A percentile compares a stretch with the other conserved stretches of the same genome.
Conservation (phyloP, 2,113 vertebrate genomes). For the Gallinago jamesoni region DNA sequence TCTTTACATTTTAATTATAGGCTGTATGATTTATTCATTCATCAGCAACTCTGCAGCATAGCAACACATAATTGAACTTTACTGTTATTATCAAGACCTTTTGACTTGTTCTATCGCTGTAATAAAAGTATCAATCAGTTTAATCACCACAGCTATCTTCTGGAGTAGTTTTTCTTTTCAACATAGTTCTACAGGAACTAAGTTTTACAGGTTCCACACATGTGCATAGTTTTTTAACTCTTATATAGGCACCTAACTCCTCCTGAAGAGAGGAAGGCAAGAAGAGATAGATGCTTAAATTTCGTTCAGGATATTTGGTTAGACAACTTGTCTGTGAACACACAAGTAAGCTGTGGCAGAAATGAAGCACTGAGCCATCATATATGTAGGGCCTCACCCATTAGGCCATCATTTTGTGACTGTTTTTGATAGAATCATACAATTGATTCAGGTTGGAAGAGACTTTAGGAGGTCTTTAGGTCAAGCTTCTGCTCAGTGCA, state of each 20-base stretch:
- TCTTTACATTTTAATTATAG: background rate
- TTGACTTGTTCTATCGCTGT: background rate
- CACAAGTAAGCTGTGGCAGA: background rate
- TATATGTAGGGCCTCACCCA: background rate
- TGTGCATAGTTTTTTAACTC: background rate
- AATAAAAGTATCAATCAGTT: background rate
- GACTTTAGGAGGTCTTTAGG: background rate
- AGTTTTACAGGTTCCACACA: background rate
- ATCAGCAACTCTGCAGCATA: background rate
- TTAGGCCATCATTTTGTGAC: background rate
- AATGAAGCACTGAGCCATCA: background rate
- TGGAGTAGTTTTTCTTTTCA: background rate
- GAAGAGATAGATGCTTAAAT: background rate
- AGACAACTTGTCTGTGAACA: background rate
- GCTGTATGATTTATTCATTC: background rate
- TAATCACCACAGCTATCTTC: background rate
- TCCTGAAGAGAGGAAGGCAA: background rate
- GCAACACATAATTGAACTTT: background rate
- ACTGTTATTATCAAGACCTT: background rate
- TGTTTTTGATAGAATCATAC: background rate
- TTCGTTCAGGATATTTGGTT: background rate
- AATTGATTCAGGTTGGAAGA: background rate
- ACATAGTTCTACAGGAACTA: background rate
- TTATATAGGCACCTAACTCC: background rate
- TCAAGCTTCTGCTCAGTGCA: background rate